These are phyloP conservation scores for Rattus norvegicus DNA, from an alignment of 2,113 vertebrate genomes.

Conservation along the genomic window DNA sequence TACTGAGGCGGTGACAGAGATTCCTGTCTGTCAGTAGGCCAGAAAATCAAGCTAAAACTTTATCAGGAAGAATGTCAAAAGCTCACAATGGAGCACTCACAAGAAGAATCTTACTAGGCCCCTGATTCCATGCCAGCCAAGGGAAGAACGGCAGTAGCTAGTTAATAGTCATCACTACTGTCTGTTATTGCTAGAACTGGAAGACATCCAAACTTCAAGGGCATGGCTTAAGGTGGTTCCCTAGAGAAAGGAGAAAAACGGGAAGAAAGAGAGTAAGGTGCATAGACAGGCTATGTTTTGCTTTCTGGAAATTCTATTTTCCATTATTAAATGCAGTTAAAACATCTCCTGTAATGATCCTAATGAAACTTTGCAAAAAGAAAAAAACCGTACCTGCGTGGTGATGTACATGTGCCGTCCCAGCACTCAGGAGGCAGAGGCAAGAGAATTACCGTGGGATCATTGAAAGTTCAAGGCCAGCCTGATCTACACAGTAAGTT, in stretches of 20 bases:
- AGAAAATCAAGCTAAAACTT: conserved; percentile 45
- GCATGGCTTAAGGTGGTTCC: conserved; percentile 55
- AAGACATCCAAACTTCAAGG: conserved; percentile 59
- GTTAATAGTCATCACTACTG: conserved; percentile 39
- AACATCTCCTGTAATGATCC: conserved; percentile 12
- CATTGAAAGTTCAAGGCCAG: background rate
- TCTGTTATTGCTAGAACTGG: conserved; percentile 31
- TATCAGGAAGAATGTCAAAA: conserved; percentile 41
- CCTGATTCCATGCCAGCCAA: background rate
- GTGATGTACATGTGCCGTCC: background rate
- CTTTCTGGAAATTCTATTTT: conserved; percentile 41
- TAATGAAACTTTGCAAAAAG: conserved; percentile 53
- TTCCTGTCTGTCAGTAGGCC: background rate
- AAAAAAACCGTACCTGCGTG: background rate
- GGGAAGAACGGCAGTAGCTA: conserved; percentile 45
- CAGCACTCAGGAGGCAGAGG: background rate
- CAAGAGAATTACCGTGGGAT: background rate
- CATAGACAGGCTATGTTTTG: background rate
- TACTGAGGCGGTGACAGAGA: conserved; percentile 8
- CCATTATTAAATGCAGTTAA: conserved; percentile 29
- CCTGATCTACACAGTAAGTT: background rate
- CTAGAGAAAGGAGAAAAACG: conserved; percentile 11
- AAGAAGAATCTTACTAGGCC: background rate
- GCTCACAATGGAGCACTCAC: background rate
- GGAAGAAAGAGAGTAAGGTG: background rate